These are phyloP conservation scores for Entomobrya proxima DNA, from an alignment of 2,888 invertebrate species.

Conservation along the genomic window DNA sequence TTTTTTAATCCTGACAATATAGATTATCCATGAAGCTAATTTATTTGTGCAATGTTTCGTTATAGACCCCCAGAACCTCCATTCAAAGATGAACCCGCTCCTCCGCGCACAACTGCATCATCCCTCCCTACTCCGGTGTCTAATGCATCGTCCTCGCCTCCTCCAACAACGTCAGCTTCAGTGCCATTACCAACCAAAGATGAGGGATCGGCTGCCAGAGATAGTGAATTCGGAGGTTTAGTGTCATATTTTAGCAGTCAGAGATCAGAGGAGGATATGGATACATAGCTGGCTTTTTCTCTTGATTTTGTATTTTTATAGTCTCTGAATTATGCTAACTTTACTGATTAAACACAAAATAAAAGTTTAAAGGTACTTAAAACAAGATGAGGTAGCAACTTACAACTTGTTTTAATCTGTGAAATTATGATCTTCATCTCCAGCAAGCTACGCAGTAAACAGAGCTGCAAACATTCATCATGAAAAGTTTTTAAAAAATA, in stretches of 20 bases:
- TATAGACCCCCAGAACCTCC: constrained; percentile 67
- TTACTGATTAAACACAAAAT: background rate
- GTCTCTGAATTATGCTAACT: constrained; percentile 26
- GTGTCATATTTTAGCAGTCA: constrained; percentile 95
- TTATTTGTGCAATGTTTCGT: background rate
- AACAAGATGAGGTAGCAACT: background rate
- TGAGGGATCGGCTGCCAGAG: constrained; percentile 78
- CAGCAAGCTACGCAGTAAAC: background rate
- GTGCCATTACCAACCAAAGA: constrained; percentile 69
- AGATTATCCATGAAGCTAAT: too few relatives aligned
- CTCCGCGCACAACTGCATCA: constrained; percentile 52
- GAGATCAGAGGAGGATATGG: constrained; percentile 88
- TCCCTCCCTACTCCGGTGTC: constrained; percentile 60
- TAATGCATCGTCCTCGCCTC: constrained; percentile 56
- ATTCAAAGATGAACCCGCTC: constrained; percentile 70
- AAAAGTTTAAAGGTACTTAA: background rate
- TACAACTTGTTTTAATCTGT: background rate
- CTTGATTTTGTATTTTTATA: constrained; percentile 65
- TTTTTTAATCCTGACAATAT: too few relatives aligned
- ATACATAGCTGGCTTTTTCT: constrained; percentile 81
- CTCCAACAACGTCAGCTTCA: constrained; percentile 48
- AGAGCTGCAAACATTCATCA: background rate
- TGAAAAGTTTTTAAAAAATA: background rate
- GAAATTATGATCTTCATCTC: background rate
- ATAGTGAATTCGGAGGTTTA: constrained; percentile 90